Conservation (phyloP, 2,888 invertebrate genomes). For the Sclerodermus sp. region DNA sequence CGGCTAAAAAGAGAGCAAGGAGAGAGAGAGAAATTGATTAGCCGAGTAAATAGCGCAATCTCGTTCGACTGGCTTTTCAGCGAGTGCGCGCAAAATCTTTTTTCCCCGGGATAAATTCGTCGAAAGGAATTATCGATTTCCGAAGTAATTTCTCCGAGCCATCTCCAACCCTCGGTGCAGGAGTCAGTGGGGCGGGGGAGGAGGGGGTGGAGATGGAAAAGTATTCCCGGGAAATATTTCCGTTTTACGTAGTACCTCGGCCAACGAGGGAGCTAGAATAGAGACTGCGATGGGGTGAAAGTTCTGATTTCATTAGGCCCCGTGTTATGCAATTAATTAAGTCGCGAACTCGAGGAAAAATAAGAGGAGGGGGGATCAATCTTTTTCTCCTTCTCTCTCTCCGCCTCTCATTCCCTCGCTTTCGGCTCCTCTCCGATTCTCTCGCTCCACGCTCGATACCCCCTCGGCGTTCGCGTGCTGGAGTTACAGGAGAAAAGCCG, state of each 20-base stretch:
- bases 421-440: constrained; percentile 5
- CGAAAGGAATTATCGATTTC: constrained; percentile 28
- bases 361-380: constrained; percentile 41
- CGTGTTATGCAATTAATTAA: constrained; percentile 59
- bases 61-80: no score
- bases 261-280: constrained; percentile 30
- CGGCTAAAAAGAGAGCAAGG: no score
- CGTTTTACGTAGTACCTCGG: constrained; percentile 39
- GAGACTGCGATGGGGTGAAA: constrained; percentile 38
- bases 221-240: constrained; percentile 54
- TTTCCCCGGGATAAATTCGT: constrained; percentile 5
- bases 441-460: not conserved
- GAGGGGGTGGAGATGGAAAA: constrained; percentile 34
- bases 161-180: constrained; percentile 15
- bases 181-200: constrained; percentile 4
- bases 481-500: constrained; percentile 17
- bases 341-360: constrained; percentile 54
- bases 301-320: constrained; percentile 58
- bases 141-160: constrained; percentile 23
- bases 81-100: no score
- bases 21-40: no score
- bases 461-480: no score
- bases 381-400: constrained; percentile 7
- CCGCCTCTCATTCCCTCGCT: constrained; percentile 15
- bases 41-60: no score